Conservation (phyloP, 2,113 vertebrate genomes). For the Gasterosteus nipponicus region DNA sequence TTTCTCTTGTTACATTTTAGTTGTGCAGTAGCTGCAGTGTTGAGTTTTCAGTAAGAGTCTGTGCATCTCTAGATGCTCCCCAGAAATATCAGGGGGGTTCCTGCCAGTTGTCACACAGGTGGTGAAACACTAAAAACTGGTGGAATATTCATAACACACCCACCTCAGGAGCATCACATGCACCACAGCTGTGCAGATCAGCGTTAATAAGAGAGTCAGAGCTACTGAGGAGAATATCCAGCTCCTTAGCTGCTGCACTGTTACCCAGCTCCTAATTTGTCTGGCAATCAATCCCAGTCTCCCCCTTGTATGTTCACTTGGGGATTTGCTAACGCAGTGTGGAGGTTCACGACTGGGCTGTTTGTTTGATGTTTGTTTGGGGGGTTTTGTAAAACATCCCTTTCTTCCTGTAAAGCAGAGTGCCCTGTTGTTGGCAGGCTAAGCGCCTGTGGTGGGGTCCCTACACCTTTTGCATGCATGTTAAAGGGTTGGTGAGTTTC, state of each 20-base stretch:
- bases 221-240: not conserved
- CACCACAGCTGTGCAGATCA: conserved; percentile 2
- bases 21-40: not conserved
- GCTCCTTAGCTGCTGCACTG: not conserved
- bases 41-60: not conserved
- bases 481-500: too few relatives aligned
- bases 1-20: not conserved
- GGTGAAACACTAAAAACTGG: not conserved
- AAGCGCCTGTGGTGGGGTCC: too few relatives aligned
- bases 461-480: too few relatives aligned
- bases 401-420: too few relatives aligned
- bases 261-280: not conserved
- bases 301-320: too few relatives aligned
- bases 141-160: not conserved
- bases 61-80: not conserved
- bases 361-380: too few relatives aligned
- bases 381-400: too few relatives aligned
- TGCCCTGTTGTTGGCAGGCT: too few relatives aligned
- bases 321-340: too few relatives aligned
- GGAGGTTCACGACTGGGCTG: too few relatives aligned
- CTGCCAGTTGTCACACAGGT: not conserved
- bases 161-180: not conserved
- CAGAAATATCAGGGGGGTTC: not conserved
- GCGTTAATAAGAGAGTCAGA: not conserved
- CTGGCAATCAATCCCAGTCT: not conserved